Evolutionary conservation across 2,113 vertebrate genomes (phyloP), one percentile per base, ranked within the genome.

Genomic region (Chaenocephalus aceratus): DNA sequence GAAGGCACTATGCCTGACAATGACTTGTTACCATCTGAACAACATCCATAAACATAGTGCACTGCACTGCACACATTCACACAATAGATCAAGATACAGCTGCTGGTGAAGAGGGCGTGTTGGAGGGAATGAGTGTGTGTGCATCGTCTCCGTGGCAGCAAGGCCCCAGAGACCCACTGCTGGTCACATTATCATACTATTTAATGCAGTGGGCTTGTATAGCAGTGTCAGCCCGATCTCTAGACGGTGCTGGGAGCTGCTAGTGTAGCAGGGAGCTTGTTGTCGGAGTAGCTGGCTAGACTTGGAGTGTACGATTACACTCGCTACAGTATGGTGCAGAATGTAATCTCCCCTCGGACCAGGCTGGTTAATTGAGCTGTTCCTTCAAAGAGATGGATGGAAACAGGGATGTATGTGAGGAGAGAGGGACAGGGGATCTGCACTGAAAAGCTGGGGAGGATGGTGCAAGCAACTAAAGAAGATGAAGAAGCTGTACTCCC

Each of bases 21-120:
- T 88, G 90, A 90, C 86, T 90, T 88, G 89, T 93, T 86, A 84
- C 89, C 88, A 87, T 90, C 87, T 90, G 89, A 86, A 82, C 84
- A 63, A 85, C 86, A 91, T 86, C 80, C 88, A 89, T 87, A 90
- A 84, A 92, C 89, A 88, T 26, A 26, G 2, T 26, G 26, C 54
- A 69, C 88, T 83, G 89, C 81, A 73, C 75, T 70, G 74, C 87
- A 79, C 88, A 83, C 85, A 73, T 30, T 65, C 83, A 87, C 86
- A 92, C 85, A 86, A 84, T 83, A 81, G 81, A 86, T 85, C 52
- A 74, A 63, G 67, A 83, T 87, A 68, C 66, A 84, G 87, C 82
- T 69, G 62, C 89, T 75, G 79, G 75, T 75, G 78, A 82, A 69
- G 70, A 86, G 30, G 13, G 52, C 41, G 14, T 49, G 36, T 70